phyloP scores from a whole-genome alignment of 1,140 invertebrate genomes.

The Ridgeia piscesae region DNA sequence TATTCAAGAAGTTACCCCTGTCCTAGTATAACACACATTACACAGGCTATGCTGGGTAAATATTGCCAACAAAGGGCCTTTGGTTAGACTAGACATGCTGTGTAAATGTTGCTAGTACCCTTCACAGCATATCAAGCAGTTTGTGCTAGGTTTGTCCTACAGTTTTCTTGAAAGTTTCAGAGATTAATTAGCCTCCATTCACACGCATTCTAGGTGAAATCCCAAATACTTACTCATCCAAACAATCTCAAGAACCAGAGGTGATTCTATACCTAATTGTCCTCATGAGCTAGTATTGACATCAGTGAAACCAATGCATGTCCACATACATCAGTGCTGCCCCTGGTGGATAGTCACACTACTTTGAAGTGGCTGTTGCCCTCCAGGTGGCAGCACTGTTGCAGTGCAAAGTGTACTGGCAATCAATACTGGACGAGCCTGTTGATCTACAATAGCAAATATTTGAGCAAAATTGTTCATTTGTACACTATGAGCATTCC shows the following conservation, averaged over 20 bases:
- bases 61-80: neutral
- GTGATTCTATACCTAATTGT: no score
- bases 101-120: neutral
- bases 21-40: neutral
- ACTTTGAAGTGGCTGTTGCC: neutral
- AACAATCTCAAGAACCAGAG: no score
- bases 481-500: neutral
- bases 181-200: no score
- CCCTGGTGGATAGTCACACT: neutral
- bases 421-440: neutral
- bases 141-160: no score
- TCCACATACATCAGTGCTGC: no score
- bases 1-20: neutral
- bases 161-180: no score
- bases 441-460: neutral
- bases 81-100: neutral
- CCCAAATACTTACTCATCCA: no score
- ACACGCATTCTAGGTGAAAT: no score
- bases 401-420: neutral
- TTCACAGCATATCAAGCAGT: neutral
- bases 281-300: no score
- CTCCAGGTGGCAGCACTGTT: neutral
- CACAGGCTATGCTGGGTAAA: neutral
- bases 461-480: neutral
- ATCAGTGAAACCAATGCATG: no score